These are phyloP conservation scores for Protobothrops flavoviridis DNA, from an alignment of 2,113 vertebrate genomes.

Conservation along the genomic window DNA sequence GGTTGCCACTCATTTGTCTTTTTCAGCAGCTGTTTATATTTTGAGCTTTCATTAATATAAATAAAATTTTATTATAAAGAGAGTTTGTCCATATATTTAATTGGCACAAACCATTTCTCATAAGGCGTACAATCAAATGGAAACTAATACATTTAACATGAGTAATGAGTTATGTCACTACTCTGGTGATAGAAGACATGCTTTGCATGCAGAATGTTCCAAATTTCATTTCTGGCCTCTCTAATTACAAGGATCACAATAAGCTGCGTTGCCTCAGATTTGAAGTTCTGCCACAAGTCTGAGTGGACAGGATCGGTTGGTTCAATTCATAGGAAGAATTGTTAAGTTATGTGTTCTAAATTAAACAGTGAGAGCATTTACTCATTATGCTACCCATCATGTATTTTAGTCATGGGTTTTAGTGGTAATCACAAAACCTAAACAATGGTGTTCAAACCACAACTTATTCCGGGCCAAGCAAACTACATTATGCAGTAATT, in stretches of 20 bases:
- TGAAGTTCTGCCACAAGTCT: background rate
- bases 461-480: background rate
- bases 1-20: background rate
- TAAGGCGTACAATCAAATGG: background rate
- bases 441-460: background rate
- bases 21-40: background rate
- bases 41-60: background rate
- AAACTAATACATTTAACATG: conserved; percentile 2
- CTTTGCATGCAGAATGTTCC: background rate
- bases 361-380: background rate
- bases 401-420: background rate
- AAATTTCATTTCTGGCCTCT: background rate
- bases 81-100: background rate
- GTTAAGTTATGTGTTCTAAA: background rate
- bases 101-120: background rate
- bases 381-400: background rate
- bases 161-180: background rate
- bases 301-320: background rate
- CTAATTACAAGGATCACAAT: background rate
- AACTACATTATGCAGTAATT: background rate
- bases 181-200: background rate
- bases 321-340: background rate
- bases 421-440: background rate
- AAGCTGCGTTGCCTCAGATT: background rate
- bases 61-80: background rate